These are phyloP conservation scores for Pogonognathellus flavescens DNA, from an alignment of 1,140 invertebrate genomes.

Conservation along the genomic window DNA sequence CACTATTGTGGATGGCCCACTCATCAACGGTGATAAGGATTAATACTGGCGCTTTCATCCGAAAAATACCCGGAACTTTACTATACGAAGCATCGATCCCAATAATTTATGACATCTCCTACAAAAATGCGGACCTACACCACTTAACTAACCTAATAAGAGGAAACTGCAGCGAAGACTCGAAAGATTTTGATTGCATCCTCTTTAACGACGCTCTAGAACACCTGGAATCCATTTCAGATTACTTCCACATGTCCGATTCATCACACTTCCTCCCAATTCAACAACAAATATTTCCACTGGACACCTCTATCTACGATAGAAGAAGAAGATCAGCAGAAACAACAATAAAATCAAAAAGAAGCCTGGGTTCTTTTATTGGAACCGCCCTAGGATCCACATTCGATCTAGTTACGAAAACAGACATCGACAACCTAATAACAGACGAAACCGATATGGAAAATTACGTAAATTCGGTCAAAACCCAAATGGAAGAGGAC, in stretches of 20 bases:
- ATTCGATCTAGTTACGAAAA: neutral
- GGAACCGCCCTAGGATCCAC: neutral
- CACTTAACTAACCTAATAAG: neutral
- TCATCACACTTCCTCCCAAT: neutral
- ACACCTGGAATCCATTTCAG: neutral
- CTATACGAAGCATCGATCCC: neutral
- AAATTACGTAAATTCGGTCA: neutral
- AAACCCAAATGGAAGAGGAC: neutral
- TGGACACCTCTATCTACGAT: too few relatives aligned
- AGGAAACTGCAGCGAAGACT: neutral
- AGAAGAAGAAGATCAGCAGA: too few relatives aligned
- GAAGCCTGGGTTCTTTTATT: neutral
- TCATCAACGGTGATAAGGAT: neutral
- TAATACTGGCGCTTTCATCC: neutral
- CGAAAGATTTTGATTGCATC: neutral
- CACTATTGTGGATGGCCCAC: neutral
- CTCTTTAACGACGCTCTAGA: neutral
- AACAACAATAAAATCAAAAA: neutral
- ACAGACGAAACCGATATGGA: neutral
- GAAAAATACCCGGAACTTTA: neutral
- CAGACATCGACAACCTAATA: neutral
- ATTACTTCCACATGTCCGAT: neutral
- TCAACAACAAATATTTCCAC: neutral
- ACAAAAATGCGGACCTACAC: neutral
- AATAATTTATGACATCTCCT: neutral